phyloP scores from a whole-genome alignment of 2,797 vertebrate genomes.

The Thunnus albacares region DNA sequence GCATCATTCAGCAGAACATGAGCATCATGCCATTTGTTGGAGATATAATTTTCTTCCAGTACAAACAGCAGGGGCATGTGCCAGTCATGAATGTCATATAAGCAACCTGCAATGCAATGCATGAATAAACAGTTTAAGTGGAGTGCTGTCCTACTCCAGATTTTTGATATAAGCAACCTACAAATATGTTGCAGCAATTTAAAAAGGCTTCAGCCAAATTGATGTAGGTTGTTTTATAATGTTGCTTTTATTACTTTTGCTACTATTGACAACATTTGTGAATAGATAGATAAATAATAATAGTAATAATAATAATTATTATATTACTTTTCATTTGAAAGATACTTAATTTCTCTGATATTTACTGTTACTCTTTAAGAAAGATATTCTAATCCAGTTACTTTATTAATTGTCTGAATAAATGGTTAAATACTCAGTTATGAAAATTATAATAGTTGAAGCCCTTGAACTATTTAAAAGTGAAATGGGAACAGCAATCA shows the following conservation, averaged over 20 bases:
- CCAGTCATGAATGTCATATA: not conserved
- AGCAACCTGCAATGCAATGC: not conserved
- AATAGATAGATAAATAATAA: no score
- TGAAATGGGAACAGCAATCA: not conserved
- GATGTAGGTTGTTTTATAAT: not conserved
- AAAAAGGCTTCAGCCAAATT: not conserved
- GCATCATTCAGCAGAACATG: no score
- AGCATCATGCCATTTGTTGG: no score
- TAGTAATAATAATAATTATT: no score
- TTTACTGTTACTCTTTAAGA: not conserved
- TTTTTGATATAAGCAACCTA: no score
- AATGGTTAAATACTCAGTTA: not conserved
- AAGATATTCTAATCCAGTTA: not conserved
- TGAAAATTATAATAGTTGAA: not conserved
- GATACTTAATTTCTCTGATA: not conserved
- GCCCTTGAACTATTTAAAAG: not conserved
- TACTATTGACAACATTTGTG: no score
- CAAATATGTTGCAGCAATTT: no score
- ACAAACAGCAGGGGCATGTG: no score
- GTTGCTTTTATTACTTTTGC: no score
- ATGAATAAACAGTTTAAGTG: not conserved
- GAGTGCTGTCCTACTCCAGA: not conserved
- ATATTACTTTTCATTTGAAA: no score
- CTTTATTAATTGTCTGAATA: not conserved
- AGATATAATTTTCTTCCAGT: not conserved